phyloP scores from a whole-genome alignment of 2,888 invertebrate genomes.

The Copidosoma aretas region DNA sequence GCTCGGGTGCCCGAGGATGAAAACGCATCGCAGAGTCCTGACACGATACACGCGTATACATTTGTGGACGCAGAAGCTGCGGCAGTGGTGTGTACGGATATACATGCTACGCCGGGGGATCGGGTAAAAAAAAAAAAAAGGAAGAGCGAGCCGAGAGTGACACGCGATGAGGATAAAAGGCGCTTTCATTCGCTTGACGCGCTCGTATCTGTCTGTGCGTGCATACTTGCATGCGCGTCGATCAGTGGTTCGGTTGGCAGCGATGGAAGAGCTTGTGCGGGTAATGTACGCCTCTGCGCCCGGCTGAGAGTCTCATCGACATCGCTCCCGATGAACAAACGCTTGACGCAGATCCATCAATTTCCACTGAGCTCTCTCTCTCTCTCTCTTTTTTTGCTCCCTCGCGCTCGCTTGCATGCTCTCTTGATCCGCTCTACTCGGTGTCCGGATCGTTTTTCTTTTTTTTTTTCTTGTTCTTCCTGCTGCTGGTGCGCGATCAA shows the following conservation, averaged over 20 bases:
- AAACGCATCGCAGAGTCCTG: no score
- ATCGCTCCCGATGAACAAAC: constrained; percentile 35
- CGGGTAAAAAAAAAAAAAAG: no score
- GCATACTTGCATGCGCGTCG: background rate
- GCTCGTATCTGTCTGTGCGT: no score
- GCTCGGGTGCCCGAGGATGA: no score
- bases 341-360: constrained; percentile 38
- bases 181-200: constrained; percentile 31
- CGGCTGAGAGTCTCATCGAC: constrained; percentile 13
- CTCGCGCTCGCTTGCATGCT: no score
- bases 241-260: no score
- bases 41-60: no score
- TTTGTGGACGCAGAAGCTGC: no score
- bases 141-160: constrained; percentile 29
- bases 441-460: constrained; percentile 3
- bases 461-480: constrained; percentile 10
- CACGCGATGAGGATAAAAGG: constrained; percentile 37
- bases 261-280: background rate
- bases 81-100: no score
- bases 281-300: background rate
- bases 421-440: no score
- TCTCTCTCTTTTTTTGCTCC: no score
- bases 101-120: no score
- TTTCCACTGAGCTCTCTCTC: constrained; percentile 3
- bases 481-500: background rate